Evolutionary conservation across 1,140 invertebrate genomes (phyloP), one percentile per base, ranked within the genome.

Genomic region (Pseudomyrmex dendroicus): DNA sequence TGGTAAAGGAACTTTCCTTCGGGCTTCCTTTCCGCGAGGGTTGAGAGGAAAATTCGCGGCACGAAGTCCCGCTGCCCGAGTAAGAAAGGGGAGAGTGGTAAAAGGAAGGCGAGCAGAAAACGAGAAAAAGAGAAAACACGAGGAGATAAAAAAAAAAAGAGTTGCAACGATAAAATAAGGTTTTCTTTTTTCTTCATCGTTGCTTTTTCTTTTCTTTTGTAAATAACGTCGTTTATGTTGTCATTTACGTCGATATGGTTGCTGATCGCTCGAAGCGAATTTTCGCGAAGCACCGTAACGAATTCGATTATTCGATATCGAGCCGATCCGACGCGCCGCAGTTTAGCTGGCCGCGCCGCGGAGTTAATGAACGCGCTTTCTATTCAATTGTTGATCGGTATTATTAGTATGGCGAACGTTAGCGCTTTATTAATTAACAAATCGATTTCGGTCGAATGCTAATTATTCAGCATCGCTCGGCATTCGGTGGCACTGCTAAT

Each of bases 391-490:
- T 87, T 86, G 86, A 84, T 74, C 61, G 70, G 67, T 59, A 86
- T 87, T 87, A 86, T 87, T 87, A 87, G 85, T 86, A 86, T 59
- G 77, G 86, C 70, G 85, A 82, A 68, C 83, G 85, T 82, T 72
- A 80, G 77, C 86, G 86, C 86, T 87, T 87, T 88, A 88, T 88
- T 87, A 88, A 88, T 88, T 88, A 88, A 87, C 86, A 67, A 88
- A 88, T 88, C 83, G 86, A 88, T 87, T 88, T 87, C 73, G 67
- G 82, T 84, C 86, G 74, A 82, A 73, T 73, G 82, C 84, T 88
- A 88, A 88, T 88, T 88, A 88, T 88, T 88, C 86, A 87, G 76
- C 74, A 76, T 84, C 76, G 85, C 64, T 63, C 74, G 82, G 70
- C 74, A 84, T 87, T 80, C 72, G 82, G 74, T 72, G 85, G 74